phyloP scores from a whole-genome alignment of 2,113 vertebrate species.

The Psittacula cyanocephala region DNA sequence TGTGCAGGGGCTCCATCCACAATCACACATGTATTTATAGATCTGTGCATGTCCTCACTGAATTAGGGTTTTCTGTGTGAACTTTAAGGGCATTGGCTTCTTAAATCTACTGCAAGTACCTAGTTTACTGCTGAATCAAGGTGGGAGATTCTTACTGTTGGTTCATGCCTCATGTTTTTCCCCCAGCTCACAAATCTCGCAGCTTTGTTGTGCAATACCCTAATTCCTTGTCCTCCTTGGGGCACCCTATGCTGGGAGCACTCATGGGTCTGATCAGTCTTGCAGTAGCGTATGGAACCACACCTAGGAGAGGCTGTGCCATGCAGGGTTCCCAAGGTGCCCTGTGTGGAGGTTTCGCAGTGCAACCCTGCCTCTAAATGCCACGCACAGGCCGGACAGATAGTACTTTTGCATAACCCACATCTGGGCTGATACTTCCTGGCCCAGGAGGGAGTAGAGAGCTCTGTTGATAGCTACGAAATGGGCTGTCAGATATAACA shows the following conservation, averaged over 20 bases:
- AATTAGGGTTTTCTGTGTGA: background rate
- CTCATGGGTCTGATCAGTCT: background rate
- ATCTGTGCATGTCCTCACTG: background rate
- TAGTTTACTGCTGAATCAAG: background rate
- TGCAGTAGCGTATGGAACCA: background rate
- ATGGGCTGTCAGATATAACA: background rate
- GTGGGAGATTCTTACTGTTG: background rate
- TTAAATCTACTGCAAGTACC: background rate
- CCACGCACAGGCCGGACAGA: rapidly evolving
- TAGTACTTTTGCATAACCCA: background rate
- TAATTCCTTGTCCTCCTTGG: background rate
- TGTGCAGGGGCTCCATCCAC: background rate
- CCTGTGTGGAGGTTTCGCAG: background rate
- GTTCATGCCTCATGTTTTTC: rapidly evolving
- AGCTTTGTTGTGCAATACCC: background rate
- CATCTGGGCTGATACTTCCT: background rate
- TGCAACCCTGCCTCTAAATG: background rate
- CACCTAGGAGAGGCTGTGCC: background rate
- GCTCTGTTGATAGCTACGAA: background rate
- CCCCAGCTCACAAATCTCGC: background rate
- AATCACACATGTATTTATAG: background rate
- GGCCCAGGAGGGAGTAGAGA: background rate
- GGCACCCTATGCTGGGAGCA: background rate
- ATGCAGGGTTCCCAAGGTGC: background rate
- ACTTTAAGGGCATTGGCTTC: background rate